Evolutionary conservation across 2,888 invertebrate species (phyloP).

Genomic region (Myathropa florea): DNA sequence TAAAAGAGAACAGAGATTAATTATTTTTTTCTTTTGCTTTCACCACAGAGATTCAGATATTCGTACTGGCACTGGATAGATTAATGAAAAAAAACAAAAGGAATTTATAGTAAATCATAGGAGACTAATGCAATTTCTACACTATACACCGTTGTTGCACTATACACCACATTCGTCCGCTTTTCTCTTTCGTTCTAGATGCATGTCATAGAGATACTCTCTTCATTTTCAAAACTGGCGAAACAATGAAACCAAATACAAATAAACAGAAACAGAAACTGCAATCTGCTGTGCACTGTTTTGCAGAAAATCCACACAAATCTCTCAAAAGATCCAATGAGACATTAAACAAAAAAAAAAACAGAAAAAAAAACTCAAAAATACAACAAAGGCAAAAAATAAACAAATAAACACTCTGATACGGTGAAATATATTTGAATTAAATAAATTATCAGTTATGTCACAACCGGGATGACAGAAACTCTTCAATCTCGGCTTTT

Average conservation of each 20-base stretch:
- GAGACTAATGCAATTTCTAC: slow-evolving; percentile 60
- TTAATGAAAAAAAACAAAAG: slow-evolving; percentile 18
- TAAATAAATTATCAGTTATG: slow-evolving; percentile 65
- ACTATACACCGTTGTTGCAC: slow-evolving; percentile 27
- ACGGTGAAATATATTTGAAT: slow-evolving; percentile 27
- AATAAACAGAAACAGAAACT: slow-evolving; percentile 32
- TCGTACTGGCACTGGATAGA: neutral
- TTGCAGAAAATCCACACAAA: slow-evolving; percentile 63
- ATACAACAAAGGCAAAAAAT: slow-evolving; percentile 3
- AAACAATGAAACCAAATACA: slow-evolving; percentile 22
- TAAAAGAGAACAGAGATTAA: slow-evolving; percentile 21
- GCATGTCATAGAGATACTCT: slow-evolving; percentile 48
- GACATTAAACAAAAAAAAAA: slow-evolving; percentile 33
- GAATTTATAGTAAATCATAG: slow-evolving; percentile 35
- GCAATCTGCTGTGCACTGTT: slow-evolving; percentile 54
- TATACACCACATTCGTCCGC: slow-evolving; percentile 15
- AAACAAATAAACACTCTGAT: slow-evolving; percentile 18
- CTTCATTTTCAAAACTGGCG: slow-evolving; percentile 44
- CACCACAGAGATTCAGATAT: slow-evolving; percentile 22
- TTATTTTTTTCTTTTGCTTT: slow-evolving; percentile 10
- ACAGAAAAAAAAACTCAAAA: slow-evolving; percentile 1
- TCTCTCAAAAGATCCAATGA: neutral
- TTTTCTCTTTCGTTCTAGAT: slow-evolving; percentile 56
- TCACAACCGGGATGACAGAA: slow-evolving; percentile 54
- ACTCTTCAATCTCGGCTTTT: slow-evolving; percentile 23